Base-by-base conservation (phyloP, 2,113 vertebrate species). In the Lethenteron camtschaticum region DNA sequence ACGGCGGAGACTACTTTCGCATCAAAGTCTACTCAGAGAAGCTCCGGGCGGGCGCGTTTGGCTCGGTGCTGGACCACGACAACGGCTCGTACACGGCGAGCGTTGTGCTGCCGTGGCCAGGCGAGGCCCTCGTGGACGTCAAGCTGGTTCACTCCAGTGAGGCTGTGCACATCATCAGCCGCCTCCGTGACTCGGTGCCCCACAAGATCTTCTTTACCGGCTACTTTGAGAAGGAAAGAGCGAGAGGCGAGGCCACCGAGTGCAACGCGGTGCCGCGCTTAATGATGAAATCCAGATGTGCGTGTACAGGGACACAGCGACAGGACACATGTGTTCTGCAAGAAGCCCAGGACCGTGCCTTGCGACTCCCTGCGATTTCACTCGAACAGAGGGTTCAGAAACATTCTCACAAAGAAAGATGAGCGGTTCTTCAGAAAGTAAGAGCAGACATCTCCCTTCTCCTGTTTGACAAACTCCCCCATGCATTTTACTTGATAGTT, bases 291-390 rank as follows among this genome's bases (percentile, higher is more conserved):
- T 86, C 0, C 74, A 5, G 24, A 41, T 88, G 58, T 96, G 94
- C 76, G 96, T 96, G 79, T 99, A 84, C 75, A 95, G 88, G 10
- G 90, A 99, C 76, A 81, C 81, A 13, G 79, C 84, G 76, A 92
- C 88, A 0, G 91, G 94, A 1, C 91, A 99, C 74, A 90, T 91
- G 0, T 99, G 94, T 96, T 89, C 82, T 99, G 91, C 76, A 91
- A 90, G 71, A 96, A 90, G 71, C 94, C 94, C 8, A 86, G 85
- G 74, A 81, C 85, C 73, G 82, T 99, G 56, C 76, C 84, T 70
- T 99, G 90, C 74, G 83, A 86, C 75, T 86, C 80, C 74, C 82
- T 91, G 70, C 81, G 94, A 75, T 90, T 81, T 78, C 94, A 99
- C 58, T 83, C 81, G 72, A 95, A 90, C 78, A 90, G 87, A 3